Percentiles rank a stretch among this genome's conserved stretches.
Evolutionary conservation across 2,797 vertebrate species (phyloP).

Genomic region (Propithecus deckenii): DNA sequence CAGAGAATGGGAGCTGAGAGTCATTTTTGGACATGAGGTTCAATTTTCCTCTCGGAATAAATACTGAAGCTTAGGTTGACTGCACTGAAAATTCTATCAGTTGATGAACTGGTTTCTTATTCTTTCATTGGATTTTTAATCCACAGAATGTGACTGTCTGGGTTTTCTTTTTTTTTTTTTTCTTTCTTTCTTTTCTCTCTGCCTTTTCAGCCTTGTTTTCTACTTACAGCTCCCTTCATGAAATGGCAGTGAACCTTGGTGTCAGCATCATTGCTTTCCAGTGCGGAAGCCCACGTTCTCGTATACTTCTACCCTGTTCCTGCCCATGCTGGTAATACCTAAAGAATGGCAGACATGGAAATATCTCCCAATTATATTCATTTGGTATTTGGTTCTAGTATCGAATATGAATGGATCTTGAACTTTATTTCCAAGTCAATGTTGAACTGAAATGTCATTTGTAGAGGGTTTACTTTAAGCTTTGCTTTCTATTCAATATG

Average conservation of each 20-base stretch:
- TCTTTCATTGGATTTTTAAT: constrained; percentile 62
- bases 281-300: neutral
- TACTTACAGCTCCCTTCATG: neutral
- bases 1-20: constrained; percentile 49
- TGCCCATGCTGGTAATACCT: constrained; percentile 70
- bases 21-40: constrained; percentile 51
- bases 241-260: constrained; percentile 31
- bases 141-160: constrained; percentile 24
- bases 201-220: constrained; percentile 6
- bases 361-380: constrained; percentile 68
- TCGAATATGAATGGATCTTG: neutral
- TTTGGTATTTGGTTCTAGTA: constrained; percentile 68
- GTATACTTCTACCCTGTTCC: neutral
- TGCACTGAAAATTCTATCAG: constrained; percentile 49
- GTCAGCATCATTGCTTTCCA: constrained; percentile 23
- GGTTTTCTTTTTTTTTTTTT: neutral
- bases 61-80: constrained; percentile 65
- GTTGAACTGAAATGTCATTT: constrained; percentile 70
- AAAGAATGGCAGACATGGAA: constrained; percentile 50
- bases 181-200: constrained; percentile 35
- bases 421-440: constrained; percentile 74
- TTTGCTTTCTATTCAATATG: constrained; percentile 46
- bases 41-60: constrained; percentile 69
- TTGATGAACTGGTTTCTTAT: constrained; percentile 37
- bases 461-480: constrained; percentile 45